These are phyloP conservation scores for Tretioscincus oriximinensis DNA, from an alignment of 2,113 vertebrate genomes.

Conservation along the genomic window DNA sequence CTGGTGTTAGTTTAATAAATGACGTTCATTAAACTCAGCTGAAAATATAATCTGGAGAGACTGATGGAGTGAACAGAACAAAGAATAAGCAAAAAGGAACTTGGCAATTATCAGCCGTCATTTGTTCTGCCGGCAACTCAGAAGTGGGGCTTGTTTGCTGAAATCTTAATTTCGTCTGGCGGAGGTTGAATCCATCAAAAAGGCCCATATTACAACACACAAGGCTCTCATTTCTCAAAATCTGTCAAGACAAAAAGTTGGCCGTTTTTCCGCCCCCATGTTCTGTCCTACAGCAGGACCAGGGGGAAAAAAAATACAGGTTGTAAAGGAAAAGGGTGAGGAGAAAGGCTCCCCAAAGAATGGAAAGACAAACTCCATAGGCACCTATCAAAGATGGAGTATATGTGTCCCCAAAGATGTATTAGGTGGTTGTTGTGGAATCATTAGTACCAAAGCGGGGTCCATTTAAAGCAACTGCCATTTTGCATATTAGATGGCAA, in stretches of 20 bases:
- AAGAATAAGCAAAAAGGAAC: slow-evolving; percentile 72
- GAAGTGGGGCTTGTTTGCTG: slow-evolving; percentile 66
- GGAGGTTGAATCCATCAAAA: slow-evolving; percentile 65
- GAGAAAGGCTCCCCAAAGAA: not conserved
- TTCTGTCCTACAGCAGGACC: slow-evolving; percentile 10
- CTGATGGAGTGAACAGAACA: slow-evolving; percentile 69
- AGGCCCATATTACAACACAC: slow-evolving; percentile 48
- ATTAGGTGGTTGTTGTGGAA: not conserved
- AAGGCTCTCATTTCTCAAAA: slow-evolving; percentile 51
- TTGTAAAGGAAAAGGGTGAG: not conserved
- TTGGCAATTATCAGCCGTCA: slow-evolving; percentile 69
- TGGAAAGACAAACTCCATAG: not conserved
- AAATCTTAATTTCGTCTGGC: slow-evolving; percentile 75
- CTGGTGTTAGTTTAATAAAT: slow-evolving; percentile 76
- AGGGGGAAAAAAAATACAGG: not conserved
- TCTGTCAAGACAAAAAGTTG: not conserved
- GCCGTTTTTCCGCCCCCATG: slow-evolving; percentile 29
- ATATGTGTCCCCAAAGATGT: not conserved
- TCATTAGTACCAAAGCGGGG: not conserved
- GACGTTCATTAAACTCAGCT: slow-evolving; percentile 74
- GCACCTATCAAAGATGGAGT: not conserved
- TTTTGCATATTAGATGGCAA: not conserved
- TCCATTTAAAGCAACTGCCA: not conserved
- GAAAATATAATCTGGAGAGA: slow-evolving; percentile 76
- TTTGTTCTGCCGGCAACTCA: slow-evolving; percentile 62